Conservation (phyloP, 2,797 vertebrate species). For the Darevskia mixta region DNA sequence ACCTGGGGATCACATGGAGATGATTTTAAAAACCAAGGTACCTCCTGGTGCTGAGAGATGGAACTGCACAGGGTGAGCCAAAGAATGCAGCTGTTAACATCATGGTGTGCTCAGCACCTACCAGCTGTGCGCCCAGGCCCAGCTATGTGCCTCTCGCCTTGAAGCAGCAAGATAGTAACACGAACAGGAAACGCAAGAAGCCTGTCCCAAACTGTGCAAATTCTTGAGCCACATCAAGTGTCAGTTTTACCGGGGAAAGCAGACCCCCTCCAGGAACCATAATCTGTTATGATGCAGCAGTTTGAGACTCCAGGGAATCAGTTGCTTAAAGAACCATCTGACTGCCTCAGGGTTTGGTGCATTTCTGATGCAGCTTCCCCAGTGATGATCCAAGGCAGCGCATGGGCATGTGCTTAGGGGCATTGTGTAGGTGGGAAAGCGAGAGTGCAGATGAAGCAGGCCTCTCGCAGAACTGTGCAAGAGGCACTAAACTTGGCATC, state of each 20-base stretch:
- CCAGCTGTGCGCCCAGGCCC: neutral
- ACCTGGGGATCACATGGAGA: neutral
- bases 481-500: no score
- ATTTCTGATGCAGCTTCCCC: neutral
- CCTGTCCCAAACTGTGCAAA: neutral
- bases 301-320: neutral
- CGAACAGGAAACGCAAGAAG: neutral
- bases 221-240: neutral
- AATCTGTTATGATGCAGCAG: neutral
- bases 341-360: constrained; percentile 5
- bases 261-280: neutral
- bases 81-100: constrained; percentile 23
- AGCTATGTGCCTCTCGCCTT: neutral
- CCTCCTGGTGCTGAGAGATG: constrained; percentile 2
- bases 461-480: neutral
- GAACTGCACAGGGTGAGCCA: neutral
- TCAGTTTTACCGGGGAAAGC: neutral
- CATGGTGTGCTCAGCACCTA: neutral
- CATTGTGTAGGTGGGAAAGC: neutral
- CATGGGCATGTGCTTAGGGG: neutral
- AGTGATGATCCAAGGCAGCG: neutral
- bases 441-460: neutral
- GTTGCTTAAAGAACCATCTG: constrained; percentile 40
- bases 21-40: constrained; percentile 1
- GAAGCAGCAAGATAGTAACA: neutral